Base-by-base conservation (phyloP, 2,113 vertebrate genomes). In the Mungos mungo region DNA sequence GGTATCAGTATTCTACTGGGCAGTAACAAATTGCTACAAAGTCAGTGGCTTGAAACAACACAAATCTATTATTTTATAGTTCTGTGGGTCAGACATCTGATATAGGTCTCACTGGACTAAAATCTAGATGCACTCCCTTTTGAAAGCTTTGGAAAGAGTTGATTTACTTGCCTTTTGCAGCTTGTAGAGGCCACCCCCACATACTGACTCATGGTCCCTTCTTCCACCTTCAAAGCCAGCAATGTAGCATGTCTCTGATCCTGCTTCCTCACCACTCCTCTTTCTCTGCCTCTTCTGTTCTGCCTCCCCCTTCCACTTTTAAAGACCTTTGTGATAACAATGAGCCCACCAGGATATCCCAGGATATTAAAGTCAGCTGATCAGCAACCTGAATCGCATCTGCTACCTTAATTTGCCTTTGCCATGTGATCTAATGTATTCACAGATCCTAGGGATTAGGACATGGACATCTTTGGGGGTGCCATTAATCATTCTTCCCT, bases 151-250 rank as follows among this genome's bases (percentile, higher is more conserved):
- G 31, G 23, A 52, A 10, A 76, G 23, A 91, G 83, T 60, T 71
- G 69, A 35, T 65, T 89, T 72, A 54, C 68, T 92, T 79, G 21
- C 14, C 25, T 87, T 80, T 52, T 74, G 71, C 60, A 29, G 50
- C 47, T 92, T n/a, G 74, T 27, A 66, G 57, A 95, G 72, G 47
- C n/a, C 63, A 89, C 38, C 66, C 74, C 84, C 74, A 41, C 41
- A 54, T 7, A 21, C 47, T 54, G 21, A 74, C 71, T 71, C 83
- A 71, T 4, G 31, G 74, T 16, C 21, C n/a, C 38, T 84, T 63
- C n/a, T 41, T 90, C 54, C 65, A 66, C 79, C 84, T 96, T 97
- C 84, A 60, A 81, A 96, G 29, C 38, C 79, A 92, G 47, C 31
- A 66, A 38, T 1, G 2, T 15, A 38, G 82, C n/a, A 57, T 74